Conservation (phyloP, 2,113 vertebrate genomes). For the Microtus montanus region DNA sequence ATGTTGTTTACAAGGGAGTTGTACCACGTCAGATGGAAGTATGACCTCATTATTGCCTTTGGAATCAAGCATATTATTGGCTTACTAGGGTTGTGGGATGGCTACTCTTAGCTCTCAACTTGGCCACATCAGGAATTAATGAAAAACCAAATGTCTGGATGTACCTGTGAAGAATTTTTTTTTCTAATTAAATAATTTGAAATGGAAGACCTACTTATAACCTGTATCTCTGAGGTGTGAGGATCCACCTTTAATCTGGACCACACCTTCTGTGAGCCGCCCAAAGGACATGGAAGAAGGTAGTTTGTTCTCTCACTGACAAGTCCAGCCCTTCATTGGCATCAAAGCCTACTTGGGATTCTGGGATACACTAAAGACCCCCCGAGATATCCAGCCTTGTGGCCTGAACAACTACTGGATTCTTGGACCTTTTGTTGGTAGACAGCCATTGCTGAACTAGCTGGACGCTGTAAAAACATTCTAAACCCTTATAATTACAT, state of each 20-base stretch:
- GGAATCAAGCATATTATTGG: not conserved
- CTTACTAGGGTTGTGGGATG: not conserved
- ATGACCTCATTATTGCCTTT: not conserved
- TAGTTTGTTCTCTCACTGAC: not conserved
- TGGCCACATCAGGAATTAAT: not conserved
- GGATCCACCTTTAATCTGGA: not conserved
- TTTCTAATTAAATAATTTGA: not conserved
- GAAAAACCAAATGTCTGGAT: not conserved
- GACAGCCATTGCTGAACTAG: too few species aligned
- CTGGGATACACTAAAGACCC: too few species aligned
- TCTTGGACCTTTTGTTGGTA: too few species aligned
- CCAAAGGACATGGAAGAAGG: not conserved
- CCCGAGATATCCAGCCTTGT: too few species aligned
- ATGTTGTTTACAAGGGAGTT: not conserved
- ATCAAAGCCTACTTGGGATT: too few species aligned
- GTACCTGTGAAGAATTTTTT: not conserved
- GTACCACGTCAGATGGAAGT: not conserved
- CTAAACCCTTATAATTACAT: not conserved
- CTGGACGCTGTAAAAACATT: too few species aligned
- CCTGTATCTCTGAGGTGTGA: not conserved
- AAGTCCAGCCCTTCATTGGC: not conserved
- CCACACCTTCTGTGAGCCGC: not conserved
- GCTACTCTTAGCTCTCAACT: not conserved
- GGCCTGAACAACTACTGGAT: too few species aligned
- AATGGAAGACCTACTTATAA: not conserved